These are phyloP conservation scores for Torymus tubicola DNA, from an alignment of 2,888 invertebrate genomes.

Conservation along the genomic window DNA sequence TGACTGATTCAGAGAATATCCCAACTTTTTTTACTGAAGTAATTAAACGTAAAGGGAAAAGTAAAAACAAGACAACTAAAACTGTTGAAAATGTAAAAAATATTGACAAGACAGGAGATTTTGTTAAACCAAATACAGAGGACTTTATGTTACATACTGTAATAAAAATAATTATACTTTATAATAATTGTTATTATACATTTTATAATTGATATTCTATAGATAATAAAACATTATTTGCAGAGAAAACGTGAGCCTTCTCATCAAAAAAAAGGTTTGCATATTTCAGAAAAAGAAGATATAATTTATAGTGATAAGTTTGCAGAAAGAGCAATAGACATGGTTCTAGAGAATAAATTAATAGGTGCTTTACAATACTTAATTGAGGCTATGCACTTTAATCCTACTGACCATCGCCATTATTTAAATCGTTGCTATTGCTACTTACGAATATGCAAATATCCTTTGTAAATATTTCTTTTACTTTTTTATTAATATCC, in stretches of 20 bases:
- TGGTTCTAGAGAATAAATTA: slow-evolving; percentile 44
- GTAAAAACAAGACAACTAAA: neutral
- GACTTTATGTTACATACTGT: slow-evolving; percentile 15
- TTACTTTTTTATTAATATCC: neutral
- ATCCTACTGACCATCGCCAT: slow-evolving; percentile 56
- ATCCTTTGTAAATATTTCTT: slow-evolving; percentile 39
- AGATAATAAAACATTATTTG: neutral
- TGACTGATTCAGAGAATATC: slow-evolving; percentile 29
- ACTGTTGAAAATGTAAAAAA: neutral
- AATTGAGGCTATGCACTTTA: slow-evolving; percentile 45
- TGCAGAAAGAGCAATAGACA: slow-evolving; percentile 44
- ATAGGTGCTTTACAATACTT: slow-evolving; percentile 41
- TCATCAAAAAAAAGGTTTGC: neutral
- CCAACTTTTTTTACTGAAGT: slow-evolving; percentile 45
- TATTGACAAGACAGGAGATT: neutral
- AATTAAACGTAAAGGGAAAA: slow-evolving; percentile 28
- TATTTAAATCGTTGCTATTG: slow-evolving; percentile 58
- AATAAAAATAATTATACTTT: neutral
- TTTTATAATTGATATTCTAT: neutral
- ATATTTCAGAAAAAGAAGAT: neutral
- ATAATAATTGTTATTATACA: neutral
- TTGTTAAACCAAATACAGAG: neutral
- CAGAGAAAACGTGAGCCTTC: slow-evolving; percentile 17
- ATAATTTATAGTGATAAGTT: slow-evolving; percentile 21
- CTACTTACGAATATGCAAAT: slow-evolving; percentile 53